Percentiles rank a stretch among this genome's conserved stretches.
phyloP scores from a whole-genome alignment of 1,140 invertebrate genomes.

The Gonatopus flavifemur region DNA sequence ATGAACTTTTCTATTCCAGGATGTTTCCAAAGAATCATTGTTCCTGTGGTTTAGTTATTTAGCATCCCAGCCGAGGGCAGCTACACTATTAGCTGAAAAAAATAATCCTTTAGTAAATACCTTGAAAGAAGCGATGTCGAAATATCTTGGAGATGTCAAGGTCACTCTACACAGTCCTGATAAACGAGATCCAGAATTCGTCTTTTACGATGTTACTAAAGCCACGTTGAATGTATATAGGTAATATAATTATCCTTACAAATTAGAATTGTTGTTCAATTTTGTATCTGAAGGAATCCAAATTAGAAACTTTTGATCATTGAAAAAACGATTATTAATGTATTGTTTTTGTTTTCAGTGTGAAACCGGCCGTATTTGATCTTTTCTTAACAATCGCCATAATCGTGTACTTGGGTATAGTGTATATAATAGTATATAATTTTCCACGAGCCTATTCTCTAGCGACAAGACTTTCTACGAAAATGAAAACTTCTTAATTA shows the following conservation, averaged over 20 bases:
- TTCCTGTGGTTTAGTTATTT: constrained; percentile 75
- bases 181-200: constrained; percentile 89
- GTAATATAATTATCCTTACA: no score
- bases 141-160: constrained; percentile 77
- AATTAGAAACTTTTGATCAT: constrained; percentile 1
- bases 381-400: constrained; percentile 88
- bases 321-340: constrained; percentile 2
- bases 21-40: constrained; percentile 72
- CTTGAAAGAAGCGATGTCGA: constrained; percentile 73
- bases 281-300: constrained; percentile 1
- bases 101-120: constrained; percentile 66
- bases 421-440: constrained; percentile 82
- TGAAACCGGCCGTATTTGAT: constrained; percentile 97
- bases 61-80: constrained; percentile 70
- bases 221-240: constrained; percentile 85
- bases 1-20: constrained; percentile 58
- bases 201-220: constrained; percentile 82
- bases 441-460: constrained; percentile 60
- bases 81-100: constrained; percentile 72
- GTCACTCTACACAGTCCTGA: constrained; percentile 71
- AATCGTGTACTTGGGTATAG: constrained; percentile 73
- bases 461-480: constrained; percentile 43
- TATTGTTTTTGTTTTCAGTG: constrained; percentile 66
- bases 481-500: constrained; percentile 47
- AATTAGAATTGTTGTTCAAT: constrained; percentile 8